A percentile compares a stretch with the other conserved stretches of the same genome.
These are phyloP conservation scores for Galerucella nymphaeae DNA, from an alignment of 2,888 invertebrate species.

Conservation along the genomic window DNA sequence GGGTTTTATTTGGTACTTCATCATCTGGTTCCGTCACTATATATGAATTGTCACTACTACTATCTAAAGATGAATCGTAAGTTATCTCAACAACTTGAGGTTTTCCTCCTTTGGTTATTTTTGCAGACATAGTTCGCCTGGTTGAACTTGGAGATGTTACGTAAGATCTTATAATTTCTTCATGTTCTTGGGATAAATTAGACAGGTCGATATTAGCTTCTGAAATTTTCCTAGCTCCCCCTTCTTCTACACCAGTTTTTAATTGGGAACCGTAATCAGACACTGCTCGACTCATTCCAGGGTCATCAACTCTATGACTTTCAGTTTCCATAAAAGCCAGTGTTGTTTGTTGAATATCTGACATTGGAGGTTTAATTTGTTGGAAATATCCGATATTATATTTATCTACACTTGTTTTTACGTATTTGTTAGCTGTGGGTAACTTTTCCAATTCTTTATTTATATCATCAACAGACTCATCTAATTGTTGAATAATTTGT, in stretches of 20 bases:
- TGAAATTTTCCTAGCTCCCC: conserved; percentile 47
- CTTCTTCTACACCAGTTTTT: conserved; percentile 37
- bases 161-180: conserved; percentile 48
- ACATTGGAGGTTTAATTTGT: conserved; percentile 13
- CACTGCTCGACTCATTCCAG: conserved; percentile 48
- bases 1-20: conserved; percentile 53
- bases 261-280: conserved; percentile 50
- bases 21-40: conserved; percentile 54
- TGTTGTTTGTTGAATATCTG: conserved; percentile 45
- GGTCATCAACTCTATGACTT: conserved; percentile 30
- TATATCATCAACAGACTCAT: conserved; percentile 7
- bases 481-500: conserved; percentile 21
- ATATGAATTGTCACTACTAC: conserved; percentile 56
- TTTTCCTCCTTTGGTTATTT: conserved; percentile 57
- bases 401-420: conserved; percentile 28
- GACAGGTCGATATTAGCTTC: conserved; percentile 55
- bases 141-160: conserved; percentile 62
- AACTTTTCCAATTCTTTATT: conserved; percentile 9
- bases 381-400: conserved; percentile 44
- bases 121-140: conserved; percentile 60
- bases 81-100: conserved; percentile 61
- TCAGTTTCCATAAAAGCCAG: conserved; percentile 48
- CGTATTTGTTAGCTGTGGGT: conserved; percentile 6
- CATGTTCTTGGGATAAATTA: conserved; percentile 44
- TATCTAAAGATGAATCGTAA: conserved; percentile 53